Percentiles rank a stretch among this genome's conserved stretches.
phyloP scores from a whole-genome alignment of 1,140 invertebrate genomes.

The Tetranychus cinnabarinus region DNA sequence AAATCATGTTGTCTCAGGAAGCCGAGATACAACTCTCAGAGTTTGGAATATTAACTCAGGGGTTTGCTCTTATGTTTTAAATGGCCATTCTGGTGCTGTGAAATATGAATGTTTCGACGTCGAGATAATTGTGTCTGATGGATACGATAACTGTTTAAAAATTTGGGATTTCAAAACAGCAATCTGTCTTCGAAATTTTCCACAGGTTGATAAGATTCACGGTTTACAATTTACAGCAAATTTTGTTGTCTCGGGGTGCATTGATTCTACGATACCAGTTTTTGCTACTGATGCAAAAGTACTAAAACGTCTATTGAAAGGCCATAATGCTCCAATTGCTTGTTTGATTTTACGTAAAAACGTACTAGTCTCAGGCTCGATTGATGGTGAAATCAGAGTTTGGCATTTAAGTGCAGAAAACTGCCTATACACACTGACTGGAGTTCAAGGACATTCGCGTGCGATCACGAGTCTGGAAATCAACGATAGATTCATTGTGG shows the following conservation, averaged over 20 bases:
- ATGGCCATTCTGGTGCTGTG: constrained; percentile 88
- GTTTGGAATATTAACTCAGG: constrained; percentile 87
- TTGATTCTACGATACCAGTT: constrained; percentile 91
- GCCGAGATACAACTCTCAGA: constrained; percentile 77
- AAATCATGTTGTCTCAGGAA: constrained; percentile 86
- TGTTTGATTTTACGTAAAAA: constrained; percentile 92
- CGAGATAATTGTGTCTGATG: constrained; percentile 74
- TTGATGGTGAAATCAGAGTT: constrained; percentile 97
- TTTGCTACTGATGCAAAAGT: constrained; percentile 88
- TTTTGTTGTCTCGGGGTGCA: constrained; percentile 88
- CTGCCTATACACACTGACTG: constrained; percentile 85
- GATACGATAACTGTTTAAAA: constrained; percentile 94
- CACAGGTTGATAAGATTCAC: constrained; percentile 93
- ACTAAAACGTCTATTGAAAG: constrained; percentile 77
- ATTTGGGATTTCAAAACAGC: constrained; percentile 92
- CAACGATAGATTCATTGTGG: constrained; percentile 90
- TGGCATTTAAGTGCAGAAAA: constrained; percentile 94
- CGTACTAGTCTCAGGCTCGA: constrained; percentile 90
- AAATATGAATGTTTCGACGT: constrained; percentile 98
- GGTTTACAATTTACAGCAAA: constrained; percentile 94
- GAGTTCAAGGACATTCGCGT: constrained; percentile 84
- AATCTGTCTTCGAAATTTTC: constrained; percentile 78
- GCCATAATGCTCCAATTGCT: constrained; percentile 89
- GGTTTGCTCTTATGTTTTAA: constrained; percentile 66
- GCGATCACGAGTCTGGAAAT: constrained; percentile 96